phyloP scores from a whole-genome alignment of 2,113 vertebrate species.

The Cololabis saira region DNA sequence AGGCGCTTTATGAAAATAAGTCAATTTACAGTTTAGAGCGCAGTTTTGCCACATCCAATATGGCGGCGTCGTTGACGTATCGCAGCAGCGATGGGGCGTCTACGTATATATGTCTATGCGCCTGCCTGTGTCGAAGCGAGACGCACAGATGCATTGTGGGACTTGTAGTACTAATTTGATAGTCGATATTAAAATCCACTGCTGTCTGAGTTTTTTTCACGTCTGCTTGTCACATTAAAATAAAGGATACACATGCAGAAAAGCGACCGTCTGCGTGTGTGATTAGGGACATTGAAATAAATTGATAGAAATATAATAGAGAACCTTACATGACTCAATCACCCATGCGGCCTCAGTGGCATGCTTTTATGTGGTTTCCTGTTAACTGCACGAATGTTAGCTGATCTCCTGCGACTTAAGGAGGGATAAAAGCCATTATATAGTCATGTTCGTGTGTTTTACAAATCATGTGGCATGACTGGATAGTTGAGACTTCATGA shows the following conservation, averaged over 20 bases:
- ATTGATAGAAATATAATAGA: fast-evolving
- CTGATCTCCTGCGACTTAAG: constrained; percentile 27
- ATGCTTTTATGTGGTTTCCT: constrained; percentile 31
- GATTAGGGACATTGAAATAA: fast-evolving
- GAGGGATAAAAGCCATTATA: background rate
- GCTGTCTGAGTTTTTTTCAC: background rate
- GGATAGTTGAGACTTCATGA: background rate
- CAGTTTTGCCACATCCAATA: too few species aligned
- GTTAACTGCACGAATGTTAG: constrained; percentile 30
- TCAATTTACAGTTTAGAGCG: too few species aligned
- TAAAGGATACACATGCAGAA: fast-evolving
- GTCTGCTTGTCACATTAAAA: fast-evolving
- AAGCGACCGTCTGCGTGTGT: fast-evolving
- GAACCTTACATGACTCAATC: constrained; percentile 30
- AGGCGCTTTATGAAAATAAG: too few species aligned
- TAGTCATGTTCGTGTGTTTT: background rate
- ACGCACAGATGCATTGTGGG: constrained; percentile 60
- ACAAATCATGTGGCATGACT: constrained; percentile 5
- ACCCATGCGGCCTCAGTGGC: constrained; percentile 45
- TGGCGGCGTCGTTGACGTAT: too few species aligned
- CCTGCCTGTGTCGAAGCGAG: constrained; percentile 9
- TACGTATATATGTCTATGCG: too few species aligned
- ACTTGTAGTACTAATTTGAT: constrained; percentile 32
- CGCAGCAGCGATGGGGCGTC: too few species aligned
- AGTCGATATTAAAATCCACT: background rate